Conservation (phyloP, 35 echinoderm and acorn worm genomes). For the Patiria miniata region DNA sequence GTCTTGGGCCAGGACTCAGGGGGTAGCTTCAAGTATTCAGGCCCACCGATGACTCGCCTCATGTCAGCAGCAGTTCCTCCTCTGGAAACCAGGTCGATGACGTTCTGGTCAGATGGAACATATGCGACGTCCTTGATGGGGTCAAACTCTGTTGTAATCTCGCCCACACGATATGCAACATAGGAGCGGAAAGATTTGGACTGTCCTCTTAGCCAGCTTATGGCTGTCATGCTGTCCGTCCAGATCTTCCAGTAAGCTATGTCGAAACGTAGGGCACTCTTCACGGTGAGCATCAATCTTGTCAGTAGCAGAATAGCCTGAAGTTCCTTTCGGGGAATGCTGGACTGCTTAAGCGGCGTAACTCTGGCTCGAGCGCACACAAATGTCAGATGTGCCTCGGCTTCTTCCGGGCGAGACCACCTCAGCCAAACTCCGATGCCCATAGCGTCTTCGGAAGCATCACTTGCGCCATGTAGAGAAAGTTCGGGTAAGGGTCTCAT, state of each 20-base stretch:
- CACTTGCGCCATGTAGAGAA: slow-evolving; percentile 70
- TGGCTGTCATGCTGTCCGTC: slow-evolving; percentile 74
- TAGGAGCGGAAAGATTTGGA: slow-evolving; percentile 71
- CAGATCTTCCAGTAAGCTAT: slow-evolving; percentile 65
- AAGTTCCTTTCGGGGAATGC: slow-evolving; percentile 71
- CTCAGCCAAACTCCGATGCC: slow-evolving; percentile 78
- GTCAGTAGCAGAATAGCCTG: slow-evolving; percentile 64
- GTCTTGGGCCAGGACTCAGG: slow-evolving; percentile 57
- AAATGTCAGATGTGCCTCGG: slow-evolving; percentile 62
- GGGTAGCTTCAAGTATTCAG: not conserved
- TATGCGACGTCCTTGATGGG: slow-evolving; percentile 41
- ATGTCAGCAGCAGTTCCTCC: slow-evolving; percentile 42
- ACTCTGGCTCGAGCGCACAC: slow-evolving; percentile 60
- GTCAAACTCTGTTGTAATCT: slow-evolving; percentile 78
- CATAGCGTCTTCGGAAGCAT: slow-evolving; percentile 82
- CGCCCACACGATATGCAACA: slow-evolving; percentile 66
- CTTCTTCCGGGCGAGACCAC: slow-evolving; percentile 37
- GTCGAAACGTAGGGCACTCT: slow-evolving; percentile 51
- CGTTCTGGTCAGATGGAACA: slow-evolving; percentile 66
- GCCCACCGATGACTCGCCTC: slow-evolving; percentile 28
- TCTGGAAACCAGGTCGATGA: slow-evolving; percentile 77
- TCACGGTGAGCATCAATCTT: slow-evolving; percentile 63
- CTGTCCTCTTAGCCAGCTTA: slow-evolving; percentile 81
- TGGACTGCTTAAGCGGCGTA: slow-evolving; percentile 72
- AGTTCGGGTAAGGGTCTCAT: slow-evolving; percentile 65